Evolutionary conservation across 2,797 vertebrate genomes (phyloP), one percentile per base, ranked within the genome.

Genomic region (Dallia pectoralis): DNA sequence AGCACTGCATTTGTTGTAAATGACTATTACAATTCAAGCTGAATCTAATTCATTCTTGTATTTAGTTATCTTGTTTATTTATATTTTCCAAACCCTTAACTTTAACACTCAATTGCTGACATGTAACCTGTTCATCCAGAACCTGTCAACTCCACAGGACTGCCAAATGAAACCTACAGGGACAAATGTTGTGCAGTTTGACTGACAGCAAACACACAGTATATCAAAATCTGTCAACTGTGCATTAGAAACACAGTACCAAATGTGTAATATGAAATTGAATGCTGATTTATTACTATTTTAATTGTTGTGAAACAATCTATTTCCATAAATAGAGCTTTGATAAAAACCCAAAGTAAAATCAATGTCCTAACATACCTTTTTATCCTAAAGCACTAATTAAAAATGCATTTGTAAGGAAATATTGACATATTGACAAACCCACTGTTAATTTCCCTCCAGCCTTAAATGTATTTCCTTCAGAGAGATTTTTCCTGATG

Each of bases 221-320:
- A 44, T 6, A 14, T 44, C 40, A 12, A 44, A 1, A 40, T 40
- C 5, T 40, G 36, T 40, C 40, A 14, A 44, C 9, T 44, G 40
- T 44, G 40, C 40, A 44, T 44, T 11, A 44, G 40, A 12, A 44
- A 56, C 53, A 22, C 53, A 56, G 22, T 22, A 56, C 22, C 22
- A 56, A 56, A 56, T 56, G 62, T 64, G 16, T 30, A 64, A 64
- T 64, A 29, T 30, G 30, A 64, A 56, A 59, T 59, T n/a, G 3
- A 8, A 6, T 18, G 62, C 32, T 64, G 27, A 33, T 64, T 11
- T n/a, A 30, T 19, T 64, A 64, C 14, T 30, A 3, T n/a, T 15
- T 33, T 33, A 29, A 29, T 16, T 18, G 30, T 30, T 64, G 62
- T 19, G 62, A 64, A 64, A 15, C 30, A 32, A 33, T 32, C 30